Percentiles rank a stretch among this genome's conserved stretches.
Conservation (phyloP, 1,140 invertebrate genomes). For the Ridgeia piscesae region DNA sequence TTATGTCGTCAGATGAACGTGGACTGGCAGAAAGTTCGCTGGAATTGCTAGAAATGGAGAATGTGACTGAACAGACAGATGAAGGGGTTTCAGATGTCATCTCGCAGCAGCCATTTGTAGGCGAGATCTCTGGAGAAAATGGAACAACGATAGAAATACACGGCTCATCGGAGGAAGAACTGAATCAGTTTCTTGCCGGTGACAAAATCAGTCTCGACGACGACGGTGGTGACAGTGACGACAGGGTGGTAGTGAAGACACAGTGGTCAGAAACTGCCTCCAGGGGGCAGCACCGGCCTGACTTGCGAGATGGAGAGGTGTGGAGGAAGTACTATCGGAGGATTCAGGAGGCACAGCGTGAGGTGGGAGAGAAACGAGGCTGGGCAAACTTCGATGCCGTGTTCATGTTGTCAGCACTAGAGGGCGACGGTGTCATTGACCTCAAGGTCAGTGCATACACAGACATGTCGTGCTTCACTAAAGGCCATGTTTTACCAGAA, state of each 20-base stretch:
- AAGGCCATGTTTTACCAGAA: too few relatives aligned
- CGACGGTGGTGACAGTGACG: neutral
- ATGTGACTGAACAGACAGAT: neutral
- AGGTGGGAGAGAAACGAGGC: constrained; percentile 54
- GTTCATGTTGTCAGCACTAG: constrained; percentile 85
- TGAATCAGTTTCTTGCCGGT: neutral
- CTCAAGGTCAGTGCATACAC: constrained; percentile 70
- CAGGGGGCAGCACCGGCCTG: neutral
- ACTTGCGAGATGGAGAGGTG: neutral
- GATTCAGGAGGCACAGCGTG: constrained; percentile 20
- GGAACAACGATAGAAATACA: neutral
- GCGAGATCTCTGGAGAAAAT: neutral
- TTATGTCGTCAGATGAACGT: neutral
- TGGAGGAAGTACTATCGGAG: constrained; percentile 22
- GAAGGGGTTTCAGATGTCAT: neutral
- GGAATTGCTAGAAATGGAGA: neutral
- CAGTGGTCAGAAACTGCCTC: neutral
- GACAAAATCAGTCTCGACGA: neutral
- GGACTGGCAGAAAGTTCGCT: neutral
- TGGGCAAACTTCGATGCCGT: constrained; percentile 80
- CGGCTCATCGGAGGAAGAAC: neutral
- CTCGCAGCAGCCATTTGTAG: neutral
- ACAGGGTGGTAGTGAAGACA: neutral
- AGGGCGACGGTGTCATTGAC: constrained; percentile 74
- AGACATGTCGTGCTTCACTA: too few relatives aligned